Conservation (phyloP, 2,888 invertebrate species). For the Apamea anceps region DNA sequence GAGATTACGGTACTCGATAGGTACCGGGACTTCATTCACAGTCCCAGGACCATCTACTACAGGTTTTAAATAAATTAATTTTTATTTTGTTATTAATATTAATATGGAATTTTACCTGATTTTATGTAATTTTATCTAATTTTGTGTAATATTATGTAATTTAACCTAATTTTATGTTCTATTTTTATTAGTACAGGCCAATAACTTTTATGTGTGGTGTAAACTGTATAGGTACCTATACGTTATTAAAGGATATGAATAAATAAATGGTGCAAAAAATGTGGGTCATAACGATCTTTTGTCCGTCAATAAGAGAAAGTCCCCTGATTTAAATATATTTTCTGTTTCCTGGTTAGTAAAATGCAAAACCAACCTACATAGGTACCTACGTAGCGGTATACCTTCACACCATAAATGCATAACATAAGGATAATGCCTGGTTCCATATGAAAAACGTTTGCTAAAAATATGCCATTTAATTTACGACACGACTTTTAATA, state of each 20-base stretch:
- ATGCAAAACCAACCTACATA: background rate
- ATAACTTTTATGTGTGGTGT: background rate
- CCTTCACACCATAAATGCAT: background rate
- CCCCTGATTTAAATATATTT: background rate
- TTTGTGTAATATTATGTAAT: background rate
- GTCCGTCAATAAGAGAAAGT: background rate
- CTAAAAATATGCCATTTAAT: background rate
- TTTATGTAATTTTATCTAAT: background rate
- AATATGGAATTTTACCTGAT: background rate
- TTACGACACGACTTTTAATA: slow-evolving; percentile 18
- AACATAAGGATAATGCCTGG: background rate
- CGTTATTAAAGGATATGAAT: background rate
- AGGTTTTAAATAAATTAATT: background rate
- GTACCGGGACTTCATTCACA: too few species aligned
- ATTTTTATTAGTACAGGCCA: background rate
- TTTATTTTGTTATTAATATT: background rate
- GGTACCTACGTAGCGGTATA: background rate
- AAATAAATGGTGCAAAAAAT: background rate
- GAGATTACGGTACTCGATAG: too few species aligned
- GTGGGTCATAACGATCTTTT: background rate
- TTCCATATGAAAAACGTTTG: background rate
- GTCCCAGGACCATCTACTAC: too few species aligned
- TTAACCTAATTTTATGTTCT: background rate
- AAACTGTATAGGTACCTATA: background rate
- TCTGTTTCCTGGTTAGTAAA: background rate